Evolutionary conservation across 2,888 invertebrate genomes (phyloP).

Genomic region (Brenthis ino): DNA sequence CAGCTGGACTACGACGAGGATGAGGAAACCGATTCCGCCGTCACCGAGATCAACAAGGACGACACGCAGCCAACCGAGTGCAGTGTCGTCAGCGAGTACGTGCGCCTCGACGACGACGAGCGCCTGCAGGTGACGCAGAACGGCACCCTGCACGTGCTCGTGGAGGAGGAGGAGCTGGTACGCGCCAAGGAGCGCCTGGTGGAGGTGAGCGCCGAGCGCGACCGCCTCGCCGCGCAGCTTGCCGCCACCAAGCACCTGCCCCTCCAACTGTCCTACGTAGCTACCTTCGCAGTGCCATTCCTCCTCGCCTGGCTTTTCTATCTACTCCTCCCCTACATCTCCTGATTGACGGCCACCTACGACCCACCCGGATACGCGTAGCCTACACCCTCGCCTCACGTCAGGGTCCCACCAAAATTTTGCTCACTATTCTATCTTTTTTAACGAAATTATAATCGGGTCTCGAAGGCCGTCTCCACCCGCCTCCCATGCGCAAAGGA

Average conservation of each 20-base stretch:
- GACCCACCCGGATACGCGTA: conserved; percentile 78
- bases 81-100: conserved; percentile 47
- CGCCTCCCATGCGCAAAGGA: conserved; percentile 46
- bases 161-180: conserved; percentile 89
- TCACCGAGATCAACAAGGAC: conserved; percentile 62
- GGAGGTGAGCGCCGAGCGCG: conserved; percentile 84
- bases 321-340: conserved; percentile 81
- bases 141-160: conserved; percentile 84
- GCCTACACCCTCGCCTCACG: conserved; percentile 42
- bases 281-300: conserved; percentile 83
- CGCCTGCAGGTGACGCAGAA: conserved; percentile 62
- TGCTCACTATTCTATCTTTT: conserved; percentile 42
- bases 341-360: conserved; percentile 84
- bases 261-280: conserved; percentile 79
- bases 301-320: conserved; percentile 83
- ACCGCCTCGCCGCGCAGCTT: conserved; percentile 83
- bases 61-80: conserved; percentile 34
- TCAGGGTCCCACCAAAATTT: conserved; percentile 34
- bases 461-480: conserved; percentile 10
- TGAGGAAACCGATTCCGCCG: conserved; percentile 68
- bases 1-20: conserved; percentile 73
- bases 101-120: conserved; percentile 58
- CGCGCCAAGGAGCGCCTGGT: conserved; percentile 88
- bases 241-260: conserved; percentile 81
- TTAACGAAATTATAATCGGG: conserved; percentile 20